These are phyloP conservation scores for Pteria penguin DNA, from an alignment of 2,888 invertebrate species.

Conservation along the genomic window DNA sequence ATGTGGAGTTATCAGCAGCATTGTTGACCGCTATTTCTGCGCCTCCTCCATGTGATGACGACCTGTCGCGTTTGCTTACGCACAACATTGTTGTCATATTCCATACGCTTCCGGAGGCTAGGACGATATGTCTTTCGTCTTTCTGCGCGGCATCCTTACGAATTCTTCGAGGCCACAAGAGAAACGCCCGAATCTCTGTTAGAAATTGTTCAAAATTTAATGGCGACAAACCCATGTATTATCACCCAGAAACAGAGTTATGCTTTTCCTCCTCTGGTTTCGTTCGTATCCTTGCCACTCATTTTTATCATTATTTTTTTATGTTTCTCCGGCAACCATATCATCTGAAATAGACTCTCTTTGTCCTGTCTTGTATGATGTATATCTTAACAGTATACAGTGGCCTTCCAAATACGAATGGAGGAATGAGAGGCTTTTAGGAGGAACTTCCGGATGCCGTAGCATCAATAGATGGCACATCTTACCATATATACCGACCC, in stretches of 20 bases:
- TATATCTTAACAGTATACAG: background rate
- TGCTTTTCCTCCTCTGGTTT: background rate
- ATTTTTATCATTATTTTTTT: background rate
- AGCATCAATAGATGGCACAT: background rate
- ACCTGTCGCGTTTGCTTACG: too few relatives aligned
- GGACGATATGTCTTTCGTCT: background rate
- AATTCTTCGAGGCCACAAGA: background rate
- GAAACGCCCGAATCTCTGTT: too few relatives aligned
- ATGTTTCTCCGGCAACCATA: background rate
- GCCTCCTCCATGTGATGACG: too few relatives aligned
- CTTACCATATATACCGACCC: too few relatives aligned
- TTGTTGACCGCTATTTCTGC: too few relatives aligned
- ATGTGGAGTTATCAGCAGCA: too few relatives aligned
- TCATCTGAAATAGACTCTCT: too few relatives aligned
- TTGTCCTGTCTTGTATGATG: too few relatives aligned
- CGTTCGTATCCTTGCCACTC: too few relatives aligned
- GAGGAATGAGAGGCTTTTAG: background rate
- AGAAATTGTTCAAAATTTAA: background rate
- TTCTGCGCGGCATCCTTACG: slow-evolving; percentile 1
- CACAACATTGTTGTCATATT: too few relatives aligned
- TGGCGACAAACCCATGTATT: background rate
- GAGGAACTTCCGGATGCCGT: background rate
- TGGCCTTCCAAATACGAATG: background rate
- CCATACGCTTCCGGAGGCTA: slow-evolving; percentile 2
- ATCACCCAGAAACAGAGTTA: background rate